These are phyloP conservation scores for Bombycilla garrulus DNA, from an alignment of 2,113 vertebrate species.

Conservation along the genomic window DNA sequence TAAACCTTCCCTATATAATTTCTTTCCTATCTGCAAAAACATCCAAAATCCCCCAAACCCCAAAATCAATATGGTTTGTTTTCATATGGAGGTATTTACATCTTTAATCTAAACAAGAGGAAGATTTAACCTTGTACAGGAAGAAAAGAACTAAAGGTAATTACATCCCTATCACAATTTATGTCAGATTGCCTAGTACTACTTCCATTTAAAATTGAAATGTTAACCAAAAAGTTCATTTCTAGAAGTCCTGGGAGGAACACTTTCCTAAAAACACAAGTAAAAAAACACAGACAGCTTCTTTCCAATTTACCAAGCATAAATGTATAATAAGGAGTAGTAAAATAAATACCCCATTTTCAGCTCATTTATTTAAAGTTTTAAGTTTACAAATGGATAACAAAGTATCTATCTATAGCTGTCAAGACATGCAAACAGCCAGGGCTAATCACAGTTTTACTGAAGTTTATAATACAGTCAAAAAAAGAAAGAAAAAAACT, in stretches of 20 bases:
- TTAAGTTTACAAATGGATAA: background rate
- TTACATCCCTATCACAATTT: background rate
- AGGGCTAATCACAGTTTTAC: background rate
- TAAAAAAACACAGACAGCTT: background rate
- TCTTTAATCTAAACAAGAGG: background rate
- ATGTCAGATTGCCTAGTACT: background rate
- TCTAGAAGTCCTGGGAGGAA: background rate
- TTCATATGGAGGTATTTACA: background rate
- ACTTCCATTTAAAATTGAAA: background rate
- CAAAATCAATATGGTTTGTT: background rate
- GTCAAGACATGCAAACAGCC: background rate
- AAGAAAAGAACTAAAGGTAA: background rate
- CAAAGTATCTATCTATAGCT: background rate
- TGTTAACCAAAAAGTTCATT: background rate
- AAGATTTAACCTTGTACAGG: background rate
- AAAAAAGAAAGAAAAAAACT: background rate
- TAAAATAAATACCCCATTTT: background rate
- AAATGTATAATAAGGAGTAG: background rate
- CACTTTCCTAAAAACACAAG: background rate
- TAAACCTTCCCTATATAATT: background rate
- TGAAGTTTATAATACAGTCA: background rate
- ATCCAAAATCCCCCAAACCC: fast-evolving
- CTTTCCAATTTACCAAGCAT: background rate
- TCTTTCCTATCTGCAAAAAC: background rate
- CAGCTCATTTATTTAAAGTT: background rate